Evolutionary conservation across 92 coral and sea anemone genomes (phyloP), one percentile per base, ranked within the genome.

Genomic region (Metridium senile): DNA sequence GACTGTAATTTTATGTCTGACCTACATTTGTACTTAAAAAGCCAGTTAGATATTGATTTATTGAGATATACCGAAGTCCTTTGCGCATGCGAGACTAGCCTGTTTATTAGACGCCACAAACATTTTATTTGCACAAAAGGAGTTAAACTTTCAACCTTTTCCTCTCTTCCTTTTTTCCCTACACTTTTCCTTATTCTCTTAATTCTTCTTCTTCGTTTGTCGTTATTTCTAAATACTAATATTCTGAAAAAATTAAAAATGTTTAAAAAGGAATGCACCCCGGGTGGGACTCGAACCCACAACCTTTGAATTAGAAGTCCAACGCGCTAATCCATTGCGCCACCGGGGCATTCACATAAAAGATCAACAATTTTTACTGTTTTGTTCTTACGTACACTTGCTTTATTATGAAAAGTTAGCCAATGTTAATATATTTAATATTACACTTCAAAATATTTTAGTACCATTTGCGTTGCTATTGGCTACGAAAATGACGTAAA

Each of bases 221-320:
- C 6, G 13, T 3, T 16, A 54, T 16, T 9, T 54, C 59, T 2
- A 21, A 54, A 54, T 54, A 13, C 59, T 54, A 56, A 22, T 33
- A 39, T 4, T 17, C 21, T 58, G 80, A 85, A 63, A 68, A 29
- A 28, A 62, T n/a, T n/a, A n/a, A n/a, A n/a, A n/a, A n/a, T n/a
- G n/a, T n/a, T n/a, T n/a, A n/a, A n/a, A n/a, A n/a, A n/a, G n/a
- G n/a, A n/a, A n/a, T n/a, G 16, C 97, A 91, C 97, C 91, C 91
- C 89, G 82, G 97, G 87, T 91, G 97, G 93, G 93, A 91, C 97
- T 91, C 97, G 97, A 91, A 91, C 97, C 97, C 97, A 91, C 97
- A 89, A 89, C 97, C 97, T 91, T 91, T 91, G 97, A 91, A 91
- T 91, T 91, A 91, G 97, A 89, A 89, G 97, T 91, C 97, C 97